These are phyloP conservation scores for Pipistrellus pygmaeus DNA, from an alignment of 2,797 vertebrate genomes.

Conservation along the genomic window DNA sequence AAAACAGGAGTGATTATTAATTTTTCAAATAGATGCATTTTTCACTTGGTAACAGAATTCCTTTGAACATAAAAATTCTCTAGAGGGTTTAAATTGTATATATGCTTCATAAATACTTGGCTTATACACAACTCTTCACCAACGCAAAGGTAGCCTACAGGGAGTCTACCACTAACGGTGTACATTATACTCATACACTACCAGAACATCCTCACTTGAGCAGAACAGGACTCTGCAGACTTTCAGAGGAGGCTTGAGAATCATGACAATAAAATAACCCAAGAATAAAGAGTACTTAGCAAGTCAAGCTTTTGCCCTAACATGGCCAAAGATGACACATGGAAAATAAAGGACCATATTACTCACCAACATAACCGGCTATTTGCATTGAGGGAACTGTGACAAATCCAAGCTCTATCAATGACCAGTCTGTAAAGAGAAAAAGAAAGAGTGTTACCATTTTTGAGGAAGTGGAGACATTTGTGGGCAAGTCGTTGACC, in stretches of 20 bases:
- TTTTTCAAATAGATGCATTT: conserved; percentile 34
- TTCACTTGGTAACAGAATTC: not conserved
- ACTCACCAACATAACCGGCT: conserved; percentile 69
- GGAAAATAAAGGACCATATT: not conserved
- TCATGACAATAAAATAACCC: not conserved
- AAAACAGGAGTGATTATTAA: not conserved
- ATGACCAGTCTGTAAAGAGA: not conserved
- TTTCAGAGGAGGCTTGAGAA: not conserved
- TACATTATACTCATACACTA: too few species aligned
- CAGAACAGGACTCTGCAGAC: not conserved
- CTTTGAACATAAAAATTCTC: not conserved
- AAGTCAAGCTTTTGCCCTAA: not conserved
- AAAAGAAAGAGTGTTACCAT: not conserved
- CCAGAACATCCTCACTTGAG: not conserved
- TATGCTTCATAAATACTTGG: not conserved
- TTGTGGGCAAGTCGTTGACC: not conserved
- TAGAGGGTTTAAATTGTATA: not conserved
- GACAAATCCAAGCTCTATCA: not conserved
- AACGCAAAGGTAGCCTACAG: not conserved
- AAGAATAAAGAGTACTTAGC: not conserved
- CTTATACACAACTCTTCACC: not conserved
- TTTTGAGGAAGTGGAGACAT: not conserved
- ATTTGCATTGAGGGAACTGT: not conserved
- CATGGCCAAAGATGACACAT: not conserved
- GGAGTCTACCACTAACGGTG: too few species aligned